Base-by-base conservation (phyloP, 1,140 invertebrate species). In the Mycetomoellerius zeteki region DNA sequence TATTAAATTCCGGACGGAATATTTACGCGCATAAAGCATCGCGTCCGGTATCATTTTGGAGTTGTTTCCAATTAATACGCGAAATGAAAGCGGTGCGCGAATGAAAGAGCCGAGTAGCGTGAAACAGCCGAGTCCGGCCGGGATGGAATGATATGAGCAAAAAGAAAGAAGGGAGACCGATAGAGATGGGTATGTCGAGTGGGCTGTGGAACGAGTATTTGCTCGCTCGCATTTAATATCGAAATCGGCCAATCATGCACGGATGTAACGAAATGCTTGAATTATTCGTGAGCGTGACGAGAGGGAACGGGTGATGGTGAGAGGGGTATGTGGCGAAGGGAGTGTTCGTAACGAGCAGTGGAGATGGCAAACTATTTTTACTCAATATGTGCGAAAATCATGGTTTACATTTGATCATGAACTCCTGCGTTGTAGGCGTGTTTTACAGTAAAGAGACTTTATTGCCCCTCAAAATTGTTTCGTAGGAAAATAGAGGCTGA, bases 31-130 rank as follows among this genome's bases (percentile, higher is more conserved):
- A 80, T 86, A 90, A 90, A 92, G 88, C 90, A 86, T 87, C 88
- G 78, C 75, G 86, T 81, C 89, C 78, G 91, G 87, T 91, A 92
- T 92, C 90, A 92, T 91, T 93, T 93, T 89, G 81, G 78, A 88
- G 85, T 92, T 87, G 90, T 90, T 88, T 89, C 82, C 91, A 90
- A 93, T 92, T 93, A 91, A 92, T 93, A 92, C 87, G 58, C 65
- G 86, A 78, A 88, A 90, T 84, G 82, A 90, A 86, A 90, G 89
- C 86, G 43, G 76, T 85, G 80, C 62, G 72, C 78, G 76, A 84
- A 88, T 85, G 86, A 90, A 88, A 90, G 89, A 90, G 87, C 82
- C 85, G 64, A 73, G 33, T 62, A 71, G 76, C 76, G 65, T 71
- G 76, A 81, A 86, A 86, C 77, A 71, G 64, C 85, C 64, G 64